Conservation (phyloP, 2,888 invertebrate genomes). For the Drosophila fulvimacula region DNA sequence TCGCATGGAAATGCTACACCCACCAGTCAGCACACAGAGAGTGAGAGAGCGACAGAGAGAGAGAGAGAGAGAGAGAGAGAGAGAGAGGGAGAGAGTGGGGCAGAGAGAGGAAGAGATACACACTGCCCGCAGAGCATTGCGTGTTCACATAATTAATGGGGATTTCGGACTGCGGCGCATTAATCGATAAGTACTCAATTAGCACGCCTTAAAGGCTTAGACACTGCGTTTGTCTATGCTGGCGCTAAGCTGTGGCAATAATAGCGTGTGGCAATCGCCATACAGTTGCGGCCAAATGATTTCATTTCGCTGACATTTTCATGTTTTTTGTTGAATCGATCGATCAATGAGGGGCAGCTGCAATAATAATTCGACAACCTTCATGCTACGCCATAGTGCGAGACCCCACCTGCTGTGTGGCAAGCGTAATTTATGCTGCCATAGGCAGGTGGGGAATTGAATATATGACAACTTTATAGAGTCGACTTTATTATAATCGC, state of each 20-base stretch:
- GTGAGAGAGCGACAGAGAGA: too few relatives aligned
- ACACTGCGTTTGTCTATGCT: neutral
- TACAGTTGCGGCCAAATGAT: conserved; percentile 54
- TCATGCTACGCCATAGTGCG: conserved; percentile 6
- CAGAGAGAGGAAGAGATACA: neutral
- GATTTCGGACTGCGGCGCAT: conserved; percentile 36
- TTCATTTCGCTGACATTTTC: conserved; percentile 79
- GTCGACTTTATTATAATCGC: conserved; percentile 80
- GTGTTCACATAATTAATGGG: conserved; percentile 60
- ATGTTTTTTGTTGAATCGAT: conserved; percentile 54
- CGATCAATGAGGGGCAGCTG: conserved; percentile 43
- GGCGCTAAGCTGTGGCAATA: conserved; percentile 29
- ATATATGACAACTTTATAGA: conserved; percentile 79
- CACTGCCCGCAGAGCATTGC: conserved; percentile 28
- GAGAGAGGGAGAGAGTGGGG: neutral
- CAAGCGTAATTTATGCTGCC: conserved; percentile 76
- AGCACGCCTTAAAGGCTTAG: conserved; percentile 78
- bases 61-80: neutral
- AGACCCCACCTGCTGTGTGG: conserved; percentile 11
- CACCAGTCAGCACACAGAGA: neutral
- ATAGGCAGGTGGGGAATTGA: conserved; percentile 67
- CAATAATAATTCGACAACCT: conserved; percentile 15
- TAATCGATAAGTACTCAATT: conserved; percentile 77
- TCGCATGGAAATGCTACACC: conserved; percentile 22
- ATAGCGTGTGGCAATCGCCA: conserved; percentile 56